These are phyloP conservation scores for Piaya cayana DNA, from an alignment of 2,113 vertebrate genomes.

Conservation along the genomic window DNA sequence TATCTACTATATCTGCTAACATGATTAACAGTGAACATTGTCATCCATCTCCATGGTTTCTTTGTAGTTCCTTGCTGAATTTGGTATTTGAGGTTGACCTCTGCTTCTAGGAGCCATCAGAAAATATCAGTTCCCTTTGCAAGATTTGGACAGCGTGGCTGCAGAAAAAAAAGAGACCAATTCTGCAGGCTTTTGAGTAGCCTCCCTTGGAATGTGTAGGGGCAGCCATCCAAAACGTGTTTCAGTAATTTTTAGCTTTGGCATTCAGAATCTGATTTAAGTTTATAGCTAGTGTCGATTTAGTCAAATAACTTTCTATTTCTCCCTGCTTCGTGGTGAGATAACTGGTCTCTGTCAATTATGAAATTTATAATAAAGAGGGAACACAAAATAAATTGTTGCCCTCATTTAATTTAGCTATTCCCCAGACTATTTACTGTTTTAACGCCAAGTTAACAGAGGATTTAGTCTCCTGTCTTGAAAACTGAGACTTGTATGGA, in stretches of 20 bases:
- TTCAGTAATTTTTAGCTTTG: background rate
- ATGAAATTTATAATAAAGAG: background rate
- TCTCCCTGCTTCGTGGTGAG: background rate
- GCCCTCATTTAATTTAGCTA: background rate
- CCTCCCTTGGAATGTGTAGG: background rate
- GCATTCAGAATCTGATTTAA: background rate
- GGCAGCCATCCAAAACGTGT: background rate
- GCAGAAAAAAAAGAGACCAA: background rate
- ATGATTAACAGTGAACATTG: background rate
- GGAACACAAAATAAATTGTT: background rate
- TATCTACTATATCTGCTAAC: background rate
- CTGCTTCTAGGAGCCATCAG: background rate
- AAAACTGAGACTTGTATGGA: rapidly evolving
- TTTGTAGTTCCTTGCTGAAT: background rate
- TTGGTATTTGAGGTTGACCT: background rate
- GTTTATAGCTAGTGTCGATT: background rate
- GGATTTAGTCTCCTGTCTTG: background rate
- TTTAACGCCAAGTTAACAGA: background rate
- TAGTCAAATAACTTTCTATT: background rate
- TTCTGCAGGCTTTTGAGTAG: background rate
- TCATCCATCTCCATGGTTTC: background rate
- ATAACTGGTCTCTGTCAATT: background rate
- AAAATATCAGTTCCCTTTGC: background rate
- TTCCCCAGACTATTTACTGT: background rate
- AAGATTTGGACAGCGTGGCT: background rate